These are phyloP conservation scores for Noctua janthina DNA, from an alignment of 2,888 invertebrate genomes.

Conservation along the genomic window DNA sequence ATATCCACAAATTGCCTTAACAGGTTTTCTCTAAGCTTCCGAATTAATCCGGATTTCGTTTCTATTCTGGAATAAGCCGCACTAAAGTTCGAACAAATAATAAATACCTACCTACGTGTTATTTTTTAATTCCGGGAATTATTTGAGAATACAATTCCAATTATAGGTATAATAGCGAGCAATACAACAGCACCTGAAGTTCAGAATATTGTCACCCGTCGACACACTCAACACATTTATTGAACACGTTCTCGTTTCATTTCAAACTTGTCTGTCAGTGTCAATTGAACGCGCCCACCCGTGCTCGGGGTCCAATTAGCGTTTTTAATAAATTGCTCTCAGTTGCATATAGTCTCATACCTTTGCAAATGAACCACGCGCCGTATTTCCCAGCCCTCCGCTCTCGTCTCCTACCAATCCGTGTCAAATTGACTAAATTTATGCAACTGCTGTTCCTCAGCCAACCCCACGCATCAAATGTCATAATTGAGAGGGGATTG, in stretches of 20 bases:
- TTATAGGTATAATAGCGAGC: conserved; percentile 17
- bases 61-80: conserved; percentile 1
- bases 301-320: conserved; percentile 65
- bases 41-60: conserved; percentile 23
- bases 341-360: conserved; percentile 62
- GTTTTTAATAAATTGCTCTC: conserved; percentile 68
- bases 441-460: conserved; percentile 81
- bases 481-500: conserved; percentile 81
- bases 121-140: conserved; percentile 7
- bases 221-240: conserved; percentile 55
- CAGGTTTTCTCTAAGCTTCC: not conserved
- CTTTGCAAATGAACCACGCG: conserved; percentile 64
- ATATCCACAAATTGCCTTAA: conserved; percentile 16
- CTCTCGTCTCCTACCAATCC: conserved; percentile 67
- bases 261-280: conserved; percentile 63
- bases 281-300: conserved; percentile 59
- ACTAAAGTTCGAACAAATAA: conserved; percentile 4
- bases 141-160: not conserved
- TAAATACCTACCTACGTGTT: not conserved
- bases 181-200: conserved; percentile 29
- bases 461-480: conserved; percentile 84
- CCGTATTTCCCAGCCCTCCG: conserved; percentile 48
- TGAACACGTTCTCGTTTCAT: conserved; percentile 62
- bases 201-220: conserved; percentile 36
- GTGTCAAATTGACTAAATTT: conserved; percentile 89